Evolutionary conservation across 2,797 vertebrate species (phyloP), one percentile per base, ranked within the genome.

Genomic region (Limosa lapponica): DNA sequence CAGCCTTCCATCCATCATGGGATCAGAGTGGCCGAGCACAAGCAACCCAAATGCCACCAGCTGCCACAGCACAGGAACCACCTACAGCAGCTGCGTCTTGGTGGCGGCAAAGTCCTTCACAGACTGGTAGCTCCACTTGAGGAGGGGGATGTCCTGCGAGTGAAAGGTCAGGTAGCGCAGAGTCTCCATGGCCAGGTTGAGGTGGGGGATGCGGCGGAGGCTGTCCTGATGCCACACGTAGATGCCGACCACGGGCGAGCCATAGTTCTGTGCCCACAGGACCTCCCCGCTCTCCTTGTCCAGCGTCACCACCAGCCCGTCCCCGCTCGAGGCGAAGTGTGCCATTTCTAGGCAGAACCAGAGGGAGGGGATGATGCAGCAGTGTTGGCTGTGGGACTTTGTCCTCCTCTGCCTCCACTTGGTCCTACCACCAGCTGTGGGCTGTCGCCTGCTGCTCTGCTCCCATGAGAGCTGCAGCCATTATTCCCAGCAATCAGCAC

Each of bases 241-340:
- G 82, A 99, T 97, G 11, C 99, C 99, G 0, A 98, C 98, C 73
- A 99, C 99, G 0, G 99, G 99, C 0, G 99, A 98, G 4, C 98
- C 99, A 0, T 99, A 99, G 97, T 99, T 99, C 95, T 99, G 99
- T 2, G 98, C 99, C 99, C 99, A 99, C 82, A 99, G 97, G 41
- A 99, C 98, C 4, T 98, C 98, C 6, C 99, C 99, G 0, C 98
- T 98, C 92, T 98, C 99, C 77, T 98, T 98, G 97, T 99, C 99
- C 88, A 99, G 98, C 0, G 99, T 99, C 87, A 99, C 99, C 94
- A 99, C 98, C 69, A 99, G 98, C 46, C 99, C 99, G 0, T 99
- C 99, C 2, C 99, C 99, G 0, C 99, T 99, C 4, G 99, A 99
- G 20, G 98, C 98, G 15, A 99, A 98, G 96, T 99, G 99, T 57